Evolutionary conservation across 2,888 invertebrate species (phyloP).

Genomic region (Agrotis clavis): DNA sequence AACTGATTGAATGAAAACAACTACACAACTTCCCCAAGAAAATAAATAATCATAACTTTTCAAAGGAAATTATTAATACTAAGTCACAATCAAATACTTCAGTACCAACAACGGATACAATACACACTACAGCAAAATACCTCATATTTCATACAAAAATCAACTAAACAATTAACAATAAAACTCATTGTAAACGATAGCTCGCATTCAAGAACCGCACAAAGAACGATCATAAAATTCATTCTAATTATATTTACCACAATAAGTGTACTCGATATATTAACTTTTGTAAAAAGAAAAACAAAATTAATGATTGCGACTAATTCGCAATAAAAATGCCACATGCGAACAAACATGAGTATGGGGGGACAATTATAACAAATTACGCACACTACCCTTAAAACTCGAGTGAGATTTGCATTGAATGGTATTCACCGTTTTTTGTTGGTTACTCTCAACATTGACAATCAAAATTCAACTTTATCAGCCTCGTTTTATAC

Average conservation of each 20-base stretch:
- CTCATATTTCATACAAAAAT: conserved; percentile 73
- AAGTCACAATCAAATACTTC: conserved; percentile 46
- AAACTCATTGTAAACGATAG: conserved; percentile 84
- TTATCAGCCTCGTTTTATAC: conserved; percentile 31
- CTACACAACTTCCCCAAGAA: conserved; percentile 12
- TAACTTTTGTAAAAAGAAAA: conserved; percentile 88
- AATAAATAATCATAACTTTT: conserved; percentile 28
- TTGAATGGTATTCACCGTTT: conserved; percentile 86
- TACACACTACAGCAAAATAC: conserved; percentile 60
- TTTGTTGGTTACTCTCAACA: conserved; percentile 78
- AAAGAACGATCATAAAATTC: conserved; percentile 79
- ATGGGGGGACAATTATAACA: conserved; percentile 88
- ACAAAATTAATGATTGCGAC: conserved; percentile 91
- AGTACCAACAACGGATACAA: conserved; percentile 49
- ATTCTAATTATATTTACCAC: conserved; percentile 81
- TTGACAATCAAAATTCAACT: conserved; percentile 64
- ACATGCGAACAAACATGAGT: conserved; percentile 89
- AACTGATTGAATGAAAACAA: conserved; percentile 10
- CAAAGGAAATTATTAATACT: conserved; percentile 33
- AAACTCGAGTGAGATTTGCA: conserved; percentile 91
- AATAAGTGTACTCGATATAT: conserved; percentile 84
- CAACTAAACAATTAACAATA: conserved; percentile 75
- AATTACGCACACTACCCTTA: conserved; percentile 90
- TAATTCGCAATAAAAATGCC: conserved; percentile 91
- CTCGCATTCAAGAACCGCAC: conserved; percentile 73